Conservation (phyloP, 2,888 invertebrate genomes). For the Andrena praecox region DNA sequence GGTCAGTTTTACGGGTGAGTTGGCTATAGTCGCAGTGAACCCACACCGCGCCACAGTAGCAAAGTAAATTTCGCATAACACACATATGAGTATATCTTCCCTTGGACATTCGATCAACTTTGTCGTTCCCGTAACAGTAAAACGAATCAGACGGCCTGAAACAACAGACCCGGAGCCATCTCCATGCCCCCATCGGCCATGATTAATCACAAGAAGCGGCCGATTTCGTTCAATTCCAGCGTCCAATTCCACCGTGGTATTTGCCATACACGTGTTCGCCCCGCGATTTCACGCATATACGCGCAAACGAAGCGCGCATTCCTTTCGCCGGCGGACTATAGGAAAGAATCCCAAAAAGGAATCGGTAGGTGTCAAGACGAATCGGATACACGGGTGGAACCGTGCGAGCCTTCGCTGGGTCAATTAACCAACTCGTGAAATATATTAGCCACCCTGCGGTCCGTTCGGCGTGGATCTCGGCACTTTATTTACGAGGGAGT, state of each 20-base stretch:
- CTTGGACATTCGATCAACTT: too few relatives aligned
- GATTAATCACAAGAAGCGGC: conserved; percentile 12
- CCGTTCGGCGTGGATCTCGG: conserved; percentile 66
- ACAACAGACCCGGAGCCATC: neutral
- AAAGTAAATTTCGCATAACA: too few relatives aligned
- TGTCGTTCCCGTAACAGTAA: too few relatives aligned
- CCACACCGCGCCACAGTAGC: too few relatives aligned
- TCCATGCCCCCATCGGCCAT: neutral
- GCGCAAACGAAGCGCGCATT: conserved; percentile 66
- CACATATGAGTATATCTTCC: too few relatives aligned
- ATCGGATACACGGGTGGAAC: conserved; percentile 73
- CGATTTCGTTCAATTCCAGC: conserved; percentile 14
- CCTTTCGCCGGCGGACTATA: conserved; percentile 62
- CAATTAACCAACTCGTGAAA: conserved; percentile 79
- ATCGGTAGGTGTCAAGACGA: conserved; percentile 72
- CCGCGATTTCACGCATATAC: conserved; percentile 55
- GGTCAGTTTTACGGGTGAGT: too few relatives aligned
- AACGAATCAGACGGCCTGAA: neutral
- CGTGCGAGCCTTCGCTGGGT: conserved; percentile 75
- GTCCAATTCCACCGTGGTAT: conserved; percentile 28
- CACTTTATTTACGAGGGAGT: conserved; percentile 79
- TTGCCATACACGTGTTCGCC: conserved; percentile 30
- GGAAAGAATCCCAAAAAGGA: conserved; percentile 62
- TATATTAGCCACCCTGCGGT: conserved; percentile 76
- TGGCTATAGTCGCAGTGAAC: too few relatives aligned